Evolutionary conservation across 2,888 invertebrate genomes (phyloP).

Genomic region (Drosophila macrothrix): DNA sequence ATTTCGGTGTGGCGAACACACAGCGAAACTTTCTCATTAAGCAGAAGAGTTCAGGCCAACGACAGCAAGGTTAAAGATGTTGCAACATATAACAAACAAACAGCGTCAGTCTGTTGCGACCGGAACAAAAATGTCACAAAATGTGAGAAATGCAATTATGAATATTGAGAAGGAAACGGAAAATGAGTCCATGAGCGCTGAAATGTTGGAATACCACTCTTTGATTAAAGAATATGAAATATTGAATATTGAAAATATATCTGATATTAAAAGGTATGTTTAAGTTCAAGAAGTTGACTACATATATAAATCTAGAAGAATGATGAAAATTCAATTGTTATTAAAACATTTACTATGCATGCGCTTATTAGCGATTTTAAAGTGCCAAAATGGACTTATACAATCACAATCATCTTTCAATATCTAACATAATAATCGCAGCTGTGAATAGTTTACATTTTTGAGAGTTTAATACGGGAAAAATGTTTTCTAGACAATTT

Average conservation of each 20-base stretch:
- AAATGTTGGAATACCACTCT: not conserved
- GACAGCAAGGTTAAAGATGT: slow-evolving; percentile 60
- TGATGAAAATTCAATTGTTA: not conserved
- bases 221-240: too few relatives aligned
- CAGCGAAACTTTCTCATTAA: slow-evolving; percentile 73
- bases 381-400: not conserved
- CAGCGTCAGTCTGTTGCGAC: slow-evolving; percentile 17
- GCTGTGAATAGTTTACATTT: not conserved
- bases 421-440: not conserved
- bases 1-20: slow-evolving; percentile 39
- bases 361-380: not conserved
- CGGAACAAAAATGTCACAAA: slow-evolving; percentile 30
- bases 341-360: not conserved
- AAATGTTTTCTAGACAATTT: not conserved
- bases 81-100: slow-evolving; percentile 6
- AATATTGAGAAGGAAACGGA: slow-evolving; percentile 4
- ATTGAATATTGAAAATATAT: not conserved
- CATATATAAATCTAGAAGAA: not conserved
- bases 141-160: slow-evolving; percentile 16
- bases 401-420: not conserved
- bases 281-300: not conserved
- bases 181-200: not conserved
- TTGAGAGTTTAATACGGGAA: not conserved
- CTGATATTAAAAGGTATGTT: not conserved
- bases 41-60: slow-evolving; percentile 60